Conservation (phyloP, 2,797 vertebrate species). For the Hirundo rustica region DNA sequence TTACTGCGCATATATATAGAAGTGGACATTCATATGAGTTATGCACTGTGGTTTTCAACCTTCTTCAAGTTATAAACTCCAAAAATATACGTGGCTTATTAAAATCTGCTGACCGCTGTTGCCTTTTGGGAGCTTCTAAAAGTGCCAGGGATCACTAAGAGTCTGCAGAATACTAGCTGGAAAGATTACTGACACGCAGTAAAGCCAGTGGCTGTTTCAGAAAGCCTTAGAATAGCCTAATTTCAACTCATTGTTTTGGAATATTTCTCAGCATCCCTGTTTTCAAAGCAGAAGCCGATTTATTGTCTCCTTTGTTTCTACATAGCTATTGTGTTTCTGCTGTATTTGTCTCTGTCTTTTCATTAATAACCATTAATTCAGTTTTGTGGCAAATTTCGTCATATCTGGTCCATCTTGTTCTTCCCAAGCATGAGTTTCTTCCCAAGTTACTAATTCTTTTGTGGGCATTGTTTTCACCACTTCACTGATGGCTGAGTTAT, state of each 20-base stretch:
- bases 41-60: background rate
- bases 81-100: background rate
- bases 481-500: background rate
- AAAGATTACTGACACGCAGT: background rate
- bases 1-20: background rate
- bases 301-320: background rate
- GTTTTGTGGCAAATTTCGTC: background rate
- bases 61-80: background rate
- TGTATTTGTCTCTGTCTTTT: background rate
- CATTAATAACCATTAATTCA: background rate
- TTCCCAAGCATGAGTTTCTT: background rate
- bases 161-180: background rate
- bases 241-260: background rate
- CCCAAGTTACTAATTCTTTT: background rate
- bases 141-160: background rate
- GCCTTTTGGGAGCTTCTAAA: background rate
- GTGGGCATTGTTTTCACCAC: background rate
- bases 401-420: background rate
- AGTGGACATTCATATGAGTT: background rate
- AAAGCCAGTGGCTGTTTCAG: background rate
- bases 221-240: background rate
- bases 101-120: background rate
- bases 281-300: conserved; percentile 9
- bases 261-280: background rate
- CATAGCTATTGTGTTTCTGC: background rate